Conservation (phyloP, 2,797 vertebrate genomes). For the Acipenser ruthenus region DNA sequence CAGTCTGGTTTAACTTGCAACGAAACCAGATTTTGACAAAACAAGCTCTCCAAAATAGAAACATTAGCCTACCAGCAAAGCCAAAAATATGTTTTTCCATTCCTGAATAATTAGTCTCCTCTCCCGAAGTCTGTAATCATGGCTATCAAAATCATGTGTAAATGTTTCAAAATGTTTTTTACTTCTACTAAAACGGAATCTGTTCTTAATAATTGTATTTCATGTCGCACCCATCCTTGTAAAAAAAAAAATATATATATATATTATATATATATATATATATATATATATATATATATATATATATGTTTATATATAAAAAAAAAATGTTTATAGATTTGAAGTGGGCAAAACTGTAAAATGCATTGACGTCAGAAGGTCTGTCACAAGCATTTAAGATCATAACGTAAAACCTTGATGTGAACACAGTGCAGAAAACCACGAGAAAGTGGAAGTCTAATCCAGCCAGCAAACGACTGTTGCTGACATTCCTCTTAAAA, state of each 20-base stretch:
- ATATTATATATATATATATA: neutral
- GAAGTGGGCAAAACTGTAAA: neutral
- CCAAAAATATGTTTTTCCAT: neutral
- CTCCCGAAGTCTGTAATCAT: neutral
- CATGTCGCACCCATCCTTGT: conserved; percentile 1
- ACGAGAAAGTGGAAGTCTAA: neutral
- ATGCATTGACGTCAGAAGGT: neutral
- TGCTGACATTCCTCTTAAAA: no score
- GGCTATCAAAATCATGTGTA: neutral
- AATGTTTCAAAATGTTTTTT: neutral
- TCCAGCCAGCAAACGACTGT: neutral
- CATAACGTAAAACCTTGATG: conserved; percentile 2
- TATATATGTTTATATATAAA: neutral
- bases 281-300: neutral
- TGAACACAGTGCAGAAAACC: conserved; percentile 11
- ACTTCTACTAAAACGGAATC: neutral
- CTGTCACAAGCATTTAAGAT: neutral
- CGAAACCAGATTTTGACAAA: conserved; percentile 37
- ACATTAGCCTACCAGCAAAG: neutral
- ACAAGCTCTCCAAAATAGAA: conserved; percentile 37
- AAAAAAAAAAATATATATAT: neutral
- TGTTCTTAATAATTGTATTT: neutral
- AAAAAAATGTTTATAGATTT: neutral
- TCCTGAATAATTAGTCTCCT: neutral
- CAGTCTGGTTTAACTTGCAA: conserved; percentile 39